Evolutionary conservation across 2,888 invertebrate species (phyloP).

Genomic region (Tenthredo amoena): DNA sequence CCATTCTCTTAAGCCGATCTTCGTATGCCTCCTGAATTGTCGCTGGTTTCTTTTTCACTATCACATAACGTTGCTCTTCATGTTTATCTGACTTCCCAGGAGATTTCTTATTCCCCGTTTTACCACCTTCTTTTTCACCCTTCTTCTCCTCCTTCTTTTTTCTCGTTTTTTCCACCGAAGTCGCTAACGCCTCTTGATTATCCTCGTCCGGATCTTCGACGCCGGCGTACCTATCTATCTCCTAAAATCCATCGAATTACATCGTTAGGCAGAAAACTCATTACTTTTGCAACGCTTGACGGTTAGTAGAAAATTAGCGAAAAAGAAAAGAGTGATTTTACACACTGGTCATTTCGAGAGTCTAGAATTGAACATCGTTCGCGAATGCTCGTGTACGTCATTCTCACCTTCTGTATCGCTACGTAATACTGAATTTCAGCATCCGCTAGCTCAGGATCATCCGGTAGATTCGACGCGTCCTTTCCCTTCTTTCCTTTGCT

Average conservation of each 20-base stretch:
- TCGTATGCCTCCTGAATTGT: constrained; percentile 39
- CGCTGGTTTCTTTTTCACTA: constrained; percentile 42
- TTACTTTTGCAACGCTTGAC: not conserved
- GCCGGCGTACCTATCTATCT: constrained; percentile 65
- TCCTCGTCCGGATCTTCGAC: constrained; percentile 56
- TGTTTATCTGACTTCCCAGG: constrained; percentile 3
- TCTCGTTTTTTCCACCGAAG: not conserved
- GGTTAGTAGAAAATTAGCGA: not conserved
- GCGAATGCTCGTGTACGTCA: not conserved
- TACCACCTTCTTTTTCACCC: constrained; percentile 24
- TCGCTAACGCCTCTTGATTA: not conserved
- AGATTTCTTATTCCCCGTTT: constrained; percentile 17
- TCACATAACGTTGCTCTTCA: constrained; percentile 26
- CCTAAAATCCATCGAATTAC: constrained; percentile 58
- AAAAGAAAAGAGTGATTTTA: not conserved
- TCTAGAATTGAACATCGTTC: not conserved
- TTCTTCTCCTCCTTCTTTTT: constrained; percentile 32
- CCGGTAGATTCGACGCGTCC: constrained; percentile 15
- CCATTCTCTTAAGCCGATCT: constrained; percentile 37
- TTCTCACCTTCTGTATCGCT: constrained; percentile 48
- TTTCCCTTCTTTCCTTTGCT: constrained; percentile 32
- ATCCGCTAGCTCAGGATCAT: constrained; percentile 48
- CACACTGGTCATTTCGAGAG: not conserved
- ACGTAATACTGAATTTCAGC: constrained; percentile 45
- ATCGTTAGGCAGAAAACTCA: not conserved